A percentile compares a stretch with the other conserved stretches of the same genome.
Conservation (phyloP, 1,140 invertebrate genomes). For the Drosophila sturtevanti region DNA sequence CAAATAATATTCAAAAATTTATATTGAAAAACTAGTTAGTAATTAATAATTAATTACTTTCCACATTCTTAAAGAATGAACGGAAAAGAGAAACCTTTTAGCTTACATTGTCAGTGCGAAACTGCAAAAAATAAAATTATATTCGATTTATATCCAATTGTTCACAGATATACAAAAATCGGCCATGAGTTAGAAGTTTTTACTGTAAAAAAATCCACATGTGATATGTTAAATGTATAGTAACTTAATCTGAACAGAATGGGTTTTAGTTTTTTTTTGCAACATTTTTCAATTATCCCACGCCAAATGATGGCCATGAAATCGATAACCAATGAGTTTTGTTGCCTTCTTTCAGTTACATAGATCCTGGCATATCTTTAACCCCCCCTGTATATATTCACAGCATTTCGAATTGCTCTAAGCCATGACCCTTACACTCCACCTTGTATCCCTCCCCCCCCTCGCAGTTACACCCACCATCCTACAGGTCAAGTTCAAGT, state of each 20-base stretch:
- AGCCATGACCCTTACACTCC: background rate
- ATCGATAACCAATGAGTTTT: constrained; percentile 13
- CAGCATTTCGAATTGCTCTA: background rate
- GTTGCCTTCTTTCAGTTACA: constrained; percentile 1
- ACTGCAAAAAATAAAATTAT: too few relatives aligned
- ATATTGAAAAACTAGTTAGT: too few relatives aligned
- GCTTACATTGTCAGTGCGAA: too few relatives aligned
- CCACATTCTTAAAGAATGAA: too few relatives aligned
- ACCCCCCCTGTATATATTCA: constrained; percentile 20
- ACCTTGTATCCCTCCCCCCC: background rate
- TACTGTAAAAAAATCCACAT: background rate
- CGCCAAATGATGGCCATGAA: background rate
- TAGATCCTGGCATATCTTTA: constrained; percentile 28
- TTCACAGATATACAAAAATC: too few relatives aligned
- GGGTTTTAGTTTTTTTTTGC: background rate
- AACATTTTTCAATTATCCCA: background rate
- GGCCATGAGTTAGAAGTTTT: too few relatives aligned
- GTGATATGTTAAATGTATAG: background rate
- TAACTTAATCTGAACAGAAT: background rate
- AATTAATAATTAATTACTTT: too few relatives aligned
- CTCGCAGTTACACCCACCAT: background rate
- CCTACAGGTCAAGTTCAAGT: constrained; percentile 61
- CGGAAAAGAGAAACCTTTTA: too few relatives aligned
- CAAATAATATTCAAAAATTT: too few relatives aligned
- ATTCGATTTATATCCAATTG: too few relatives aligned